Conservation (phyloP, 2,888 invertebrate species). For the Amphimallon solstitiale region DNA sequence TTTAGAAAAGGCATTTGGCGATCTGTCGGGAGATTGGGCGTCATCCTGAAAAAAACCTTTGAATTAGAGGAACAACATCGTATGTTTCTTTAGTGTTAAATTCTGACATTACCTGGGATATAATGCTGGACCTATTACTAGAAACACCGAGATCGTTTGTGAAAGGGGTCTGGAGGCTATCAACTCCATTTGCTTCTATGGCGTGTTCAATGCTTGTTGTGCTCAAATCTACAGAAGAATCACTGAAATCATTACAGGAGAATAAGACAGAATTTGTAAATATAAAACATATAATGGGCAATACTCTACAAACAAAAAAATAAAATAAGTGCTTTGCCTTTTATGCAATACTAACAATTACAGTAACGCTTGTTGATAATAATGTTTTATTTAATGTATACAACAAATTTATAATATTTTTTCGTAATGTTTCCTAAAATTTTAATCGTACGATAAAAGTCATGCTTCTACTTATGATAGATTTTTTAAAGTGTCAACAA, state of each 20-base stretch:
- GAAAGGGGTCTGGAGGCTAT: constrained; percentile 67
- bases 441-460: too few relatives aligned
- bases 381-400: too few relatives aligned
- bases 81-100: background rate
- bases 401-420: too few relatives aligned
- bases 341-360: too few relatives aligned
- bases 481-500: too few relatives aligned
- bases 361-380: too few relatives aligned
- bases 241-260: constrained; percentile 56
- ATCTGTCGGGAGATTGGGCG: constrained; percentile 55
- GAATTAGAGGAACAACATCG: constrained; percentile 14
- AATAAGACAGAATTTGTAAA: background rate
- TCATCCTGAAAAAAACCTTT: constrained; percentile 55
- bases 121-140: constrained; percentile 69
- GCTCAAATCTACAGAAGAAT: constrained; percentile 71
- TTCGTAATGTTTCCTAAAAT: too few relatives aligned
- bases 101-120: constrained; percentile 63
- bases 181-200: constrained; percentile 58
- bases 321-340: too few relatives aligned
- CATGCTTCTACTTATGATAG: too few relatives aligned
- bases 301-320: too few relatives aligned
- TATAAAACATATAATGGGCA: too few relatives aligned
- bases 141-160: constrained; percentile 71
- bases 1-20: constrained; percentile 61
- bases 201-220: constrained; percentile 64